Conservation (phyloP, 2,797 vertebrate species). For the Cossypha caffra region DNA sequence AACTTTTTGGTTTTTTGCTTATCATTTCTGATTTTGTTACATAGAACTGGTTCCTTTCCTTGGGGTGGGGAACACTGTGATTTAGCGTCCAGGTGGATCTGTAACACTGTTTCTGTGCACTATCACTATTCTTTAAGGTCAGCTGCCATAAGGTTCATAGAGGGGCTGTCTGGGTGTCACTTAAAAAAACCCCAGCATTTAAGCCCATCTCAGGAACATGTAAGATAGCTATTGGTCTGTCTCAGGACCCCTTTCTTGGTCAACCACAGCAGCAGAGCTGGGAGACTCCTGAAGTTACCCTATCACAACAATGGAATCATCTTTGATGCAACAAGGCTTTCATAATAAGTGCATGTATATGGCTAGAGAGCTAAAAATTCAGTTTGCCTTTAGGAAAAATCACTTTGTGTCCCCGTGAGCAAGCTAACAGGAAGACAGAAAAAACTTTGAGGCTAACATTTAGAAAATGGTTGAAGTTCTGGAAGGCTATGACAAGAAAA, state of each 20-base stretch:
- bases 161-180: background rate
- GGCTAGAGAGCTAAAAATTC: background rate
- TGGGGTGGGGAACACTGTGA: rapidly evolving
- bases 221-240: background rate
- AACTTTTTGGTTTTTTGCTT: background rate
- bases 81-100: background rate
- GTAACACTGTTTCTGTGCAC: background rate
- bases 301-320: background rate
- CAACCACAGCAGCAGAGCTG: background rate
- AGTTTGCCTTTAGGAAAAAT: background rate
- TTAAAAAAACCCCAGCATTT: background rate
- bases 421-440: background rate
- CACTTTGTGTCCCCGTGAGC: background rate
- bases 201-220: background rate
- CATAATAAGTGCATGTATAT: background rate
- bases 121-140: background rate
- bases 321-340: background rate
- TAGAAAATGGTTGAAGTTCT: background rate
- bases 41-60: background rate
- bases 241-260: background rate
- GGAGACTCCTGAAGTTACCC: background rate
- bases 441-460: background rate
- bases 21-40: background rate
- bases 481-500: background rate
- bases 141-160: background rate